Conservation (phyloP, 2,113 vertebrate genomes). For the Brienomyrus longianalis region DNA sequence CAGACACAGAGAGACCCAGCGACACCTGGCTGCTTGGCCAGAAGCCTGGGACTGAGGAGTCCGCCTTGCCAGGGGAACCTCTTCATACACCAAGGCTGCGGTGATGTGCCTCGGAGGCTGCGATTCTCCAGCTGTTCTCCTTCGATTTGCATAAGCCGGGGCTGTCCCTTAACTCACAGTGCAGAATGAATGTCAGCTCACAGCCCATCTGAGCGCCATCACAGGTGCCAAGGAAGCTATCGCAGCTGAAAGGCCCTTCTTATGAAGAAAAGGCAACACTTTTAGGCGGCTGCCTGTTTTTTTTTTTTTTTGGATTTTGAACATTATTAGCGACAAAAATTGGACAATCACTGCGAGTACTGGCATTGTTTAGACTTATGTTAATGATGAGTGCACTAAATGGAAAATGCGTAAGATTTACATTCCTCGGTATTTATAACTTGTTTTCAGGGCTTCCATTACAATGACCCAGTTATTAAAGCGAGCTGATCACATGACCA, state of each 20-base stretch:
- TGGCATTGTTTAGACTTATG: not conserved
- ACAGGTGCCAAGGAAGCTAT: not conserved
- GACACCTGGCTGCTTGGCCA: not conserved
- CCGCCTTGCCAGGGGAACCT: not conserved
- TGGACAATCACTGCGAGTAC: not conserved
- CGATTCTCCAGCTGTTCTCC: not conserved
- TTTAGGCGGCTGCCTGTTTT: not conserved
- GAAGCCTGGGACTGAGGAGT: no score
- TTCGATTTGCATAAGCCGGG: not conserved
- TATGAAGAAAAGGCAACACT: not conserved
- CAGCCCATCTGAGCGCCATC: not conserved
- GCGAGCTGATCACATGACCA: not conserved
- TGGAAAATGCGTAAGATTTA: not conserved
- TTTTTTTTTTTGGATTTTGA: not conserved
- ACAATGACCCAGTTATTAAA: not conserved
- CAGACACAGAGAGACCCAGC: not conserved
- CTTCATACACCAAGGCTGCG: not conserved
- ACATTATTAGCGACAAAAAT: not conserved
- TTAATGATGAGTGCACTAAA: not conserved
- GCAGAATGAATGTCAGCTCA: not conserved
- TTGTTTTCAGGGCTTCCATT: not conserved
- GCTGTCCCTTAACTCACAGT: not conserved
- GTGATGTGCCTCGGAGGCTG: not conserved
- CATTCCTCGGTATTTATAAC: not conserved
- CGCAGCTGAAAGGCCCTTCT: not conserved